phyloP scores from a whole-genome alignment of 2,797 vertebrate species.

The Acrocephalus scirpaceus region DNA sequence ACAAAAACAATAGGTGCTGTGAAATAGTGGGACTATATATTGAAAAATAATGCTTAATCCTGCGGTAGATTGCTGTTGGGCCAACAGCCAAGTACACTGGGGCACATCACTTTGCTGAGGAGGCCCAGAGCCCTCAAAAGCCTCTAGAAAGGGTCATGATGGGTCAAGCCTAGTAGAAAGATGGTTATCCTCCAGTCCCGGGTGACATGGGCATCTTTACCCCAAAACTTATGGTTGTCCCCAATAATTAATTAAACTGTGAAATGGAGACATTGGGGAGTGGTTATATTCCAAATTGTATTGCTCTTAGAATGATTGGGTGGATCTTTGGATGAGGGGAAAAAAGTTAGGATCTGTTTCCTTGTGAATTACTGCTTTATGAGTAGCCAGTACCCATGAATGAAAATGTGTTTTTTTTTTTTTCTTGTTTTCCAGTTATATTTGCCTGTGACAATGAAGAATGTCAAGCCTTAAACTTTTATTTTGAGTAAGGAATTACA shows the following conservation, averaged over 20 bases:
- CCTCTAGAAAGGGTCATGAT: fast-evolving
- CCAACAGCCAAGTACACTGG: fast-evolving
- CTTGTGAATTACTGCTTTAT: neutral
- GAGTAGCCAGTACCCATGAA: neutral
- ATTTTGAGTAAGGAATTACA: neutral
- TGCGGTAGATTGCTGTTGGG: neutral
- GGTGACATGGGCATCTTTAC: fast-evolving
- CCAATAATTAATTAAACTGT: fast-evolving
- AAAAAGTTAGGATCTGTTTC: neutral
- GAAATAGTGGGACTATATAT: fast-evolving
- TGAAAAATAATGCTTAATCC: neutral
- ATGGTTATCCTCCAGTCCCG: neutral
- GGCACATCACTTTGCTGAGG: fast-evolving
- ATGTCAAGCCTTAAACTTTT: neutral
- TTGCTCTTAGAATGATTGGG: fast-evolving
- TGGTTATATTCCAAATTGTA: fast-evolving
- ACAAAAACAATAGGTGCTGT: fast-evolving
- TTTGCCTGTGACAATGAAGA: neutral
- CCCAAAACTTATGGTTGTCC: fast-evolving
- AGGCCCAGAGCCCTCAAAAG: neutral
- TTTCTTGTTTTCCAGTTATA: neutral
- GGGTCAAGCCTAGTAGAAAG: too few species aligned
- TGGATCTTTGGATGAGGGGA: fast-evolving
- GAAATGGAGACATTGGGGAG: fast-evolving
- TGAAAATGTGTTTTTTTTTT: neutral